Conservation (phyloP, 2,113 vertebrate species). For the Centropus bengalensis region DNA sequence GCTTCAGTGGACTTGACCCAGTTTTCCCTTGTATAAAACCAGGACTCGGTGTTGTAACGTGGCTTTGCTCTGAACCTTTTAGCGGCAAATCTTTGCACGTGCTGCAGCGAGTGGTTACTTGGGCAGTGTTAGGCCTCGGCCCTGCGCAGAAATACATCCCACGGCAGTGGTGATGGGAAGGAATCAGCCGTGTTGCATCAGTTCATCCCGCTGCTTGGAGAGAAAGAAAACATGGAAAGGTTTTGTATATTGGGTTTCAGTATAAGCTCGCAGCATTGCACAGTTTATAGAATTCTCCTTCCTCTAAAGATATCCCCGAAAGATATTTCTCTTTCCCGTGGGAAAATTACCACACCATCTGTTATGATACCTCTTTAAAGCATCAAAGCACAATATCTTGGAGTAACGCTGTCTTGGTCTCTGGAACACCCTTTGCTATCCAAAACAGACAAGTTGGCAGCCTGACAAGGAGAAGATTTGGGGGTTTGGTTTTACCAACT, state of each 20-base stretch:
- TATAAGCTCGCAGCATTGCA: background rate
- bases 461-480: background rate
- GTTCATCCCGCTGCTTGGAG: background rate
- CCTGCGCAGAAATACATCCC: background rate
- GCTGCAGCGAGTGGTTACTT: background rate
- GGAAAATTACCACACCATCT: background rate
- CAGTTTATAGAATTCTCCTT: background rate
- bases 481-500: background rate
- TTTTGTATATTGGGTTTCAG: background rate
- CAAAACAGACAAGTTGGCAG: background rate
- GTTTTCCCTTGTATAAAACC: accelerated
- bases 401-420: background rate
- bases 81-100: accelerated
- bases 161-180: background rate
- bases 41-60: background rate
- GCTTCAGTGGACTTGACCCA: background rate
- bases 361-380: background rate
- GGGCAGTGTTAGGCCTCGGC: background rate
- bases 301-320: background rate
- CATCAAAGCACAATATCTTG: background rate
- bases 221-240: background rate
- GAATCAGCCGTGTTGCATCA: background rate
- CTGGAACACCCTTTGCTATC: background rate
- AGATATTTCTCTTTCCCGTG: background rate
- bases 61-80: background rate